phyloP scores from a whole-genome alignment of 2,888 invertebrate genomes.

The Mimumesa dahlbomi region DNA sequence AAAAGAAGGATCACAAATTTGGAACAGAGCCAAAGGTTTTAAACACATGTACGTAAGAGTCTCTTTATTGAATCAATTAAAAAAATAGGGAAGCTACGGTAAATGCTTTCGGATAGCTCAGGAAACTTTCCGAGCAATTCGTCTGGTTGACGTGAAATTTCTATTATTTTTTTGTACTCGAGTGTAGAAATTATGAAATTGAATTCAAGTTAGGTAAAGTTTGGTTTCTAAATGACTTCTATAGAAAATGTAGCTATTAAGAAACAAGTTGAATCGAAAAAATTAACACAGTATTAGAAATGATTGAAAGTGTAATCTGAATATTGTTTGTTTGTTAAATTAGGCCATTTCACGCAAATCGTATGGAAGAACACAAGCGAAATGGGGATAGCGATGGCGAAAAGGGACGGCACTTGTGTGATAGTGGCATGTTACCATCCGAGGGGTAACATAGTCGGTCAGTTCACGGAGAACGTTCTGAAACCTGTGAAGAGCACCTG shows the following conservation, averaged over 20 bases:
- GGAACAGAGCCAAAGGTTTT: constrained; percentile 85
- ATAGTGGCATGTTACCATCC: constrained; percentile 85
- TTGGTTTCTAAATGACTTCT: too few species aligned
- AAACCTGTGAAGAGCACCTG: constrained; percentile 69
- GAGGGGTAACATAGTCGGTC: constrained; percentile 83
- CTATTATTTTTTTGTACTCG: too few species aligned
- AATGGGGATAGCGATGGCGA: constrained; percentile 89
- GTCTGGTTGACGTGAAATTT: too few species aligned
- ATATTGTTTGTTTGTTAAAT: neutral
- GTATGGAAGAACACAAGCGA: constrained; percentile 90
- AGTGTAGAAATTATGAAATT: too few species aligned
- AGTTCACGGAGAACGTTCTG: constrained; percentile 80
- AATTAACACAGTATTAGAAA: too few species aligned
- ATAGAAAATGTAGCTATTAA: too few species aligned
- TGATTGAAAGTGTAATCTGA: neutral
- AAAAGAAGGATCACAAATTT: constrained; percentile 87
- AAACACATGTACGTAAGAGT: constrained; percentile 84
- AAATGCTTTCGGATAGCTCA: too few species aligned
- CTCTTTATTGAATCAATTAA: neutral
- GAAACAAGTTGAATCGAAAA: too few species aligned
- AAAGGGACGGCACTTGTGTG: constrained; percentile 81
- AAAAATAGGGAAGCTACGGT: too few species aligned
- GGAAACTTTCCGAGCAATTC: too few species aligned
- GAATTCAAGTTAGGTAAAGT: too few species aligned
- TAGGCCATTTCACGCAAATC: constrained; percentile 86